These are phyloP conservation scores for Phylloscopus collybita DNA, from an alignment of 2,797 vertebrate species.

Conservation along the genomic window DNA sequence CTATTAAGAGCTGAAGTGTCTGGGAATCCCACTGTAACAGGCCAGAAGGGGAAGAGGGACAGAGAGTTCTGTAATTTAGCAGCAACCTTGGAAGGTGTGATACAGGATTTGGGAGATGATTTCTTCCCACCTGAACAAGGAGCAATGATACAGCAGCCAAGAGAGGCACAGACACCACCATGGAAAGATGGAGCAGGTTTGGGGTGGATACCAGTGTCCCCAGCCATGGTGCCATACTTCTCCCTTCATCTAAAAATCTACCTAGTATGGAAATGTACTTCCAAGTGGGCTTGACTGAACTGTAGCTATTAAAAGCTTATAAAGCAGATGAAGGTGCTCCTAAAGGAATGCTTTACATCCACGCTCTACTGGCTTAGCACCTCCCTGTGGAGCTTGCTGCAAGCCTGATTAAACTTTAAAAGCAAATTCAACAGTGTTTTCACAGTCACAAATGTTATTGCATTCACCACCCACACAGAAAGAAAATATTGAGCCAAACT, in stretches of 20 bases:
- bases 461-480: neutral
- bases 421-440: neutral
- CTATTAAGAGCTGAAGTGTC: neutral
- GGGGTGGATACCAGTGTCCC: neutral
- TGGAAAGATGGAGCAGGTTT: neutral
- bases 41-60: neutral
- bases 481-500: conserved; percentile 69
- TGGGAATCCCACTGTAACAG: neutral
- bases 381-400: neutral
- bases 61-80: neutral
- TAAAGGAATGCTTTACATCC: neutral
- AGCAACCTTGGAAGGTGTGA: neutral
- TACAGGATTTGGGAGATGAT: neutral
- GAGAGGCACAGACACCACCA: neutral
- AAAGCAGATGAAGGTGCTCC: neutral
- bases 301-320: neutral
- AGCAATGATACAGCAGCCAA: neutral
- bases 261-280: neutral
- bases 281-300: neutral
- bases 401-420: neutral
- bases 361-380: neutral
- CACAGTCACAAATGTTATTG: neutral
- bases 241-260: neutral
- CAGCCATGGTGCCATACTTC: neutral
- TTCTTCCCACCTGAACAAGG: neutral